These are phyloP conservation scores for Drosophila melanocephala DNA, from an alignment of 2,888 invertebrate species.

Conservation along the genomic window DNA sequence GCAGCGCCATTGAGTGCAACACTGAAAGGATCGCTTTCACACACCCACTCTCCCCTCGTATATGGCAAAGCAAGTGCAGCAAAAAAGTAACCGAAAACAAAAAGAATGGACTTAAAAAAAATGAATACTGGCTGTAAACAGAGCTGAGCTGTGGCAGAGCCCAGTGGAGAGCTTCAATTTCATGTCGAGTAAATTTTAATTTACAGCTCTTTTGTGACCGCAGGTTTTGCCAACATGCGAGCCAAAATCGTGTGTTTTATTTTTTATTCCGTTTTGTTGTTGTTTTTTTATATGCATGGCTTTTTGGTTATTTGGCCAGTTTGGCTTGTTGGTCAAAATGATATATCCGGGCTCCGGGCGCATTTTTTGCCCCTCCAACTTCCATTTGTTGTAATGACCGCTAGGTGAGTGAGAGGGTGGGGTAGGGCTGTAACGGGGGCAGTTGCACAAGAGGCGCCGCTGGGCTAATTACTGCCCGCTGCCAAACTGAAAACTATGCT, in stretches of 20 bases:
- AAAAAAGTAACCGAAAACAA: constrained; percentile 13
- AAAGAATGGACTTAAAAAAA: constrained; percentile 1
- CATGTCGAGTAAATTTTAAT: constrained; percentile 78
- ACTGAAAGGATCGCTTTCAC: constrained; percentile 14
- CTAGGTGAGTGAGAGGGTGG: constrained; percentile 15
- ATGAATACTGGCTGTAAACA: constrained; percentile 18
- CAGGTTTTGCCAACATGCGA: constrained; percentile 66
- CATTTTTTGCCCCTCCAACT: constrained; percentile 18
- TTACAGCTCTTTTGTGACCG: constrained; percentile 79
- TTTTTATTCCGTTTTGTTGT: constrained; percentile 5
- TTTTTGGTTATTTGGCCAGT: constrained; percentile 38
- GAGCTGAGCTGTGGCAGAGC: constrained; percentile 6
- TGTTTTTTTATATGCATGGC: constrained; percentile 23
- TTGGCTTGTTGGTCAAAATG: constrained; percentile 68
- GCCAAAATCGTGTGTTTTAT: constrained; percentile 49
- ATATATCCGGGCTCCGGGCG: constrained; percentile 50
- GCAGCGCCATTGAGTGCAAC: constrained; percentile 36
- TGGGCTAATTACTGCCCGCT: constrained; percentile 64
- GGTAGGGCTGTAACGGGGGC: neutral
- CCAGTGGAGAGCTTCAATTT: constrained; percentile 63
- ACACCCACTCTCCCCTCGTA: constrained; percentile 4
- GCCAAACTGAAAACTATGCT: constrained; percentile 67
- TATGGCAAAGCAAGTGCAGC: constrained; percentile 47
- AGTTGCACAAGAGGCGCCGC: constrained; percentile 27
- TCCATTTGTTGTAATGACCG: constrained; percentile 68